A percentile compares a stretch with the other conserved stretches of the same genome.
Evolutionary conservation across 2,888 invertebrate genomes (phyloP).

Genomic region (Melanostoma scalare): DNA sequence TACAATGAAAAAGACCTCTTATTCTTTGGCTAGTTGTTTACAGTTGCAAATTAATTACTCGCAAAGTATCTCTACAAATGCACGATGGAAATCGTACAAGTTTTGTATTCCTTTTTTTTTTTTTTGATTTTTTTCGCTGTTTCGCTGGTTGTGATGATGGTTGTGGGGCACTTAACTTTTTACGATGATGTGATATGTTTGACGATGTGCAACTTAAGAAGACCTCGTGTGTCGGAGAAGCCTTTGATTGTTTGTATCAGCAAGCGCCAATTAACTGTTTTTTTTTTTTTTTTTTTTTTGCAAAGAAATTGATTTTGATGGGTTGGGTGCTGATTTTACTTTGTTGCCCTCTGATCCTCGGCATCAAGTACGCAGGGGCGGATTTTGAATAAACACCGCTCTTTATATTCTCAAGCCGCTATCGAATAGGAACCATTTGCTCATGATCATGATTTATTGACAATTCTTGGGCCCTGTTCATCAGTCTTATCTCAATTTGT

Average conservation of each 20-base stretch:
- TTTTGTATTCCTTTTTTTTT: neutral
- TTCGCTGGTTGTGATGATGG: neutral
- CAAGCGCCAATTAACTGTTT: conserved; percentile 42
- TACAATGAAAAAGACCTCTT: conserved; percentile 60
- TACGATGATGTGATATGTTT: conserved; percentile 25
- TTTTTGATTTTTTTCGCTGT: neutral
- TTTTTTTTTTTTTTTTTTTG: conserved; percentile 22
- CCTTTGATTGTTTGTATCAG: conserved; percentile 44
- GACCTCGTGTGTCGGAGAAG: conserved; percentile 46
- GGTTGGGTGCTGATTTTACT: conserved; percentile 35
- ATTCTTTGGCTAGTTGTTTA: conserved; percentile 48
- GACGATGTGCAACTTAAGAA: conserved; percentile 14
- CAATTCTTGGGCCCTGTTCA: too few relatives aligned
- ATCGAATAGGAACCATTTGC: too few relatives aligned
- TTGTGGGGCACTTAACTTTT: conserved; percentile 31
- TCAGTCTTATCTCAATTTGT: too few relatives aligned
- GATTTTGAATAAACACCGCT: conserved; percentile 1
- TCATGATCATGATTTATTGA: too few relatives aligned
- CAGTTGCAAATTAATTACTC: conserved; percentile 69
- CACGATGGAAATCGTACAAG: conserved; percentile 38
- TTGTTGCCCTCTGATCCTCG: conserved; percentile 12
- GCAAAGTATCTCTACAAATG: conserved; percentile 32
- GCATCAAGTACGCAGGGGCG: neutral
- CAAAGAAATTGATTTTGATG: conserved; percentile 50
- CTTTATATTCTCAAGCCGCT: neutral